Evolutionary conservation across 2,888 invertebrate genomes (phyloP).

Genomic region (Candidula unifasciata): DNA sequence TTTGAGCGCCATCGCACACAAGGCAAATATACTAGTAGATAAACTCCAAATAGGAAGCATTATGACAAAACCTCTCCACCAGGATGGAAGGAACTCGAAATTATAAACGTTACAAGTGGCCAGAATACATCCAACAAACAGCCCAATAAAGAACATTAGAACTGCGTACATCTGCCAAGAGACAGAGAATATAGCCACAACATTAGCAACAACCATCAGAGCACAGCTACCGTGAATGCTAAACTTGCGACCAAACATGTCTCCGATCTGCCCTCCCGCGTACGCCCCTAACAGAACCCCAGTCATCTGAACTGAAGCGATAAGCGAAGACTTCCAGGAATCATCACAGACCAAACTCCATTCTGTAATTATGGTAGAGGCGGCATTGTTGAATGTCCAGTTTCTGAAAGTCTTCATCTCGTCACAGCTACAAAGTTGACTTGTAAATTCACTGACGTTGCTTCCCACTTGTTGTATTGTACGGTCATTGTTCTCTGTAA

Average conservation of each 20-base stretch:
- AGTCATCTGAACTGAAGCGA: background rate
- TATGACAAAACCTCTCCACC: background rate
- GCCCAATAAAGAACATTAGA: background rate
- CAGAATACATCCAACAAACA: background rate
- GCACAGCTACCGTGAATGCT: background rate
- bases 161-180: constrained; percentile 2
- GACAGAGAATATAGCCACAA: background rate
- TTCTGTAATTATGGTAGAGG: background rate
- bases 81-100: background rate
- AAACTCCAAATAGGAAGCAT: background rate
- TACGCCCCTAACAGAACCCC: background rate
- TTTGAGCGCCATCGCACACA: background rate
- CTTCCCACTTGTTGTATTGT: too few species aligned
- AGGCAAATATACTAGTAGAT: background rate
- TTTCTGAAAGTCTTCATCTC: too few species aligned
- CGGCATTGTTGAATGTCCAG: background rate
- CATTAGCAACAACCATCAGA: background rate
- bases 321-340: background rate
- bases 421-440: too few species aligned
- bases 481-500: too few species aligned
- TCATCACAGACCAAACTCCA: constrained; percentile 2
- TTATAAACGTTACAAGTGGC: background rate
- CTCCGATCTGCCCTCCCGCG: background rate
- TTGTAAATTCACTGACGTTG: too few species aligned
- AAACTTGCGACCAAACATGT: background rate